Evolutionary conservation across 2,797 vertebrate genomes (phyloP), one percentile per base, ranked within the genome.

Genomic region (Melanotaenia pygmaea): DNA sequence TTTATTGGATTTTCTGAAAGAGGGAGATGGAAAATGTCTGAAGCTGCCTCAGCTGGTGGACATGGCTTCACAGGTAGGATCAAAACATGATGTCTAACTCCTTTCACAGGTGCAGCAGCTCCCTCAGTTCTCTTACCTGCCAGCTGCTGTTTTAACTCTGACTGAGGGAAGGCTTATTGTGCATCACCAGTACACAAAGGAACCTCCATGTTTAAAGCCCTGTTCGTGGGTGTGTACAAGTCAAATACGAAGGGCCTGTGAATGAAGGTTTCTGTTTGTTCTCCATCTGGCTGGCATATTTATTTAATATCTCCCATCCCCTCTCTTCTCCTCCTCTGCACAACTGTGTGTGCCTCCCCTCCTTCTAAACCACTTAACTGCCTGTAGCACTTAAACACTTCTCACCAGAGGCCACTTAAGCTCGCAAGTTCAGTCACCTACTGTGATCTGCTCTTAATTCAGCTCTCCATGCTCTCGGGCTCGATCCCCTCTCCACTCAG

Each of bases 21-120:
- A 98, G 88, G 98, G 97, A 59, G 97, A 99, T 71, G 98, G 98
- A 18, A 97, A 96, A 81, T 96, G 95, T 83, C 93, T 99, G 92
- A 98, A 99, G 88, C 95, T 99, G 82, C 98, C 98, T 10, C 97
- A 99, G 76, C 93, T 99, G 86, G 97, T 99, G 10, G 98, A 99
- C 89, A 98, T 99, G 98, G 98, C 97, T 81, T 97, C 97, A 83
- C 98, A 99, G 97, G 98, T 99, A 95, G 50, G 68, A 71, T 72
- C 40, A 58, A 65, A 80, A 65, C 37, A 1, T 63, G 4, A 26
- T 28, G 0, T 50, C 6, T 47, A 67, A 76, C 56, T 24, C 26
- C 28, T 3, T 68, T 47, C 28, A 22, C 66, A 43, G 37, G 45
- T 45, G 38, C 67, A 32, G 59, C 51, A 14, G 16, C 34, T 67